These are phyloP conservation scores for Sebastes alutus DNA, from an alignment of 2,797 vertebrate species.

Conservation along the genomic window DNA sequence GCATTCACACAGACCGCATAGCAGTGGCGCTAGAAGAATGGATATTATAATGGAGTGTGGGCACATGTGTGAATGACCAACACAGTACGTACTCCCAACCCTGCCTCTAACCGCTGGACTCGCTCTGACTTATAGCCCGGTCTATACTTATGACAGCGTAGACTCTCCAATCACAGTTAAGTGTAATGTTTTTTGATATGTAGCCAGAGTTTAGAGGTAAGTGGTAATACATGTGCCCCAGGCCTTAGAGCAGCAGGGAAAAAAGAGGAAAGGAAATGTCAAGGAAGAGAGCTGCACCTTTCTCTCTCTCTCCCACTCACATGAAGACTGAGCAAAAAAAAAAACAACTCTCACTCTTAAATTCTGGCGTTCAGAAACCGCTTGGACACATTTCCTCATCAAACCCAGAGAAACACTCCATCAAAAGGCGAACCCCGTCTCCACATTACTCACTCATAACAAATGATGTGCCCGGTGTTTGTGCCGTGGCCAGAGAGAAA, in stretches of 20 bases:
- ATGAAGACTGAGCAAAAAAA: background rate
- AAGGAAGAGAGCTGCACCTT: slow-evolving; percentile 5
- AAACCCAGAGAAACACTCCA: slow-evolving; percentile 57
- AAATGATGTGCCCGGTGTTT: slow-evolving; percentile 40
- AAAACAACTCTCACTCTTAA: slow-evolving; percentile 4
- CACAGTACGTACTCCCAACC: background rate
- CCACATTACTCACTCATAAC: slow-evolving; percentile 50
- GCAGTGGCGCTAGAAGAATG: background rate
- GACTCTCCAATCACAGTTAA: slow-evolving; percentile 7
- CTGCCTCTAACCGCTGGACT: slow-evolving; percentile 4
- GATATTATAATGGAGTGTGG: slow-evolving; percentile 21
- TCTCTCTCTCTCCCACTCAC: background rate
- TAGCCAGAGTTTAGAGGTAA: slow-evolving; percentile 7
- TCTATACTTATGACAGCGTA: background rate
- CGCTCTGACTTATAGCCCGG: background rate
- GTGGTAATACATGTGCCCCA: slow-evolving; percentile 14
- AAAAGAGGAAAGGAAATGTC: slow-evolving; percentile 27
- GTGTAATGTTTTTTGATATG: slow-evolving; percentile 27
- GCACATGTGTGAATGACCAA: slow-evolving; percentile 12
- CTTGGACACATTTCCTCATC: slow-evolving; percentile 61
- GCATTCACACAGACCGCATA: slow-evolving; percentile 37
- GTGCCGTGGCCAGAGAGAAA: slow-evolving; percentile 28
- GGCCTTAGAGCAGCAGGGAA: slow-evolving; percentile 13
- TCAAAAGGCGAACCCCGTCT: slow-evolving; percentile 40
- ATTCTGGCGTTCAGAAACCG: slow-evolving; percentile 24